phyloP scores from a whole-genome alignment of 2,888 invertebrate genomes.

The Venusia cambrica region DNA sequence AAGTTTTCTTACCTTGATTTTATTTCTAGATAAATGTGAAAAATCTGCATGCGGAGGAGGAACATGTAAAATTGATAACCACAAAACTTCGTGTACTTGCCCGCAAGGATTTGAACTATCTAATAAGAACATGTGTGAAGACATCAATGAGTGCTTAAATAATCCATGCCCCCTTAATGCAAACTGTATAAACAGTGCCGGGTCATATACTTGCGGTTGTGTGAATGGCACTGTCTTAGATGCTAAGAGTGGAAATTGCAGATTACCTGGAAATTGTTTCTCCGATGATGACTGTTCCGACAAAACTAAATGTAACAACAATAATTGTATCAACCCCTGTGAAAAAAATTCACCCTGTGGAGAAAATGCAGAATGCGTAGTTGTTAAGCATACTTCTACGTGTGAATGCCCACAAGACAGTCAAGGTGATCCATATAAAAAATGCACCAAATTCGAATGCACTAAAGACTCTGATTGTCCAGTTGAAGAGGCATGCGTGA shows the following conservation, averaged over 20 bases:
- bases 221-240: constrained; percentile 90
- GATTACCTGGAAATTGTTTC: constrained; percentile 90
- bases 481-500: constrained; percentile 86
- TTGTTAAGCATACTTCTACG: constrained; percentile 84
- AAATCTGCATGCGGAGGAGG: constrained; percentile 90
- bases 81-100: constrained; percentile 88
- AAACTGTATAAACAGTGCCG: constrained; percentile 88
- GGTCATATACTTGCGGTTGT: constrained; percentile 89
- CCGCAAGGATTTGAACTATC: constrained; percentile 85
- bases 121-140: constrained; percentile 86
- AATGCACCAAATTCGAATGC: constrained; percentile 89
- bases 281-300: constrained; percentile 89
- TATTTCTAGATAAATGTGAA: constrained; percentile 90
- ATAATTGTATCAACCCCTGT: constrained; percentile 90
- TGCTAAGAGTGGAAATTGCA: constrained; percentile 85
- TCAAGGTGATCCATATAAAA: constrained; percentile 86
- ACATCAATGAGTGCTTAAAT: constrained; percentile 89
- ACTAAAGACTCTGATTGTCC: constrained; percentile 88
- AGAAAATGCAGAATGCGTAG: constrained; percentile 86
- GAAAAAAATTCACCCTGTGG: constrained; percentile 85
- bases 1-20: constrained; percentile 49
- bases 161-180: constrained; percentile 91
- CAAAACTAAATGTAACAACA: constrained; percentile 87
- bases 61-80: constrained; percentile 86
- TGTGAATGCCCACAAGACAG: constrained; percentile 89